These are phyloP conservation scores for Macrobrachium rosenbergii DNA, from an alignment of 1,140 invertebrate genomes.

Conservation along the genomic window DNA sequence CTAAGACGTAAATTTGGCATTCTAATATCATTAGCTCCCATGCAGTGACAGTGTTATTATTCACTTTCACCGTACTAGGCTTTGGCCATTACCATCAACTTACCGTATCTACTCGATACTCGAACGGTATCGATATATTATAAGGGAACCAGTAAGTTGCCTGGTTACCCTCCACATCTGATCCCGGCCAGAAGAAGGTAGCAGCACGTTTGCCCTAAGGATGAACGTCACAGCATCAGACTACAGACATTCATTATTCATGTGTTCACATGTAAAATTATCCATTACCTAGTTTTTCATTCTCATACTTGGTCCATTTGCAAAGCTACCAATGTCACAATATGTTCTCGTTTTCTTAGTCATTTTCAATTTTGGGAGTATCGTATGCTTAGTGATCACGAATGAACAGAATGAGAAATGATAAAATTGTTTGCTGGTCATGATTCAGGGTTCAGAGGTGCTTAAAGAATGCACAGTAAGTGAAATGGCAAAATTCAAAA, in stretches of 20 bases:
- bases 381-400: too few species aligned
- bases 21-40: background rate
- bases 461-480: too few species aligned
- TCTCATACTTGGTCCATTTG: too few species aligned
- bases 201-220: conserved; percentile 66
- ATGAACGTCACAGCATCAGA: background rate
- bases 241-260: background rate
- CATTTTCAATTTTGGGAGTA: too few species aligned
- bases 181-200: conserved; percentile 67
- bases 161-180: conserved; percentile 62
- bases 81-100: background rate
- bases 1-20: background rate
- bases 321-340: too few species aligned
- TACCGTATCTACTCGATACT: conserved; percentile 71
- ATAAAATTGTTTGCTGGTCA: too few species aligned
- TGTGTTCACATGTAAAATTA: background rate
- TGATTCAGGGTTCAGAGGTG: too few species aligned
- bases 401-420: too few species aligned
- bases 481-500: too few species aligned
- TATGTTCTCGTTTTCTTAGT: too few species aligned
- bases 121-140: conserved; percentile 73
- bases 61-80: too few species aligned
- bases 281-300: background rate
- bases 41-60: background rate
- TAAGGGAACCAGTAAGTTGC: conserved; percentile 63